Evolutionary conservation across 2,113 vertebrate genomes (phyloP), one percentile per base, ranked within the genome.

Genomic region (Sphaerodactylus townsendi): DNA sequence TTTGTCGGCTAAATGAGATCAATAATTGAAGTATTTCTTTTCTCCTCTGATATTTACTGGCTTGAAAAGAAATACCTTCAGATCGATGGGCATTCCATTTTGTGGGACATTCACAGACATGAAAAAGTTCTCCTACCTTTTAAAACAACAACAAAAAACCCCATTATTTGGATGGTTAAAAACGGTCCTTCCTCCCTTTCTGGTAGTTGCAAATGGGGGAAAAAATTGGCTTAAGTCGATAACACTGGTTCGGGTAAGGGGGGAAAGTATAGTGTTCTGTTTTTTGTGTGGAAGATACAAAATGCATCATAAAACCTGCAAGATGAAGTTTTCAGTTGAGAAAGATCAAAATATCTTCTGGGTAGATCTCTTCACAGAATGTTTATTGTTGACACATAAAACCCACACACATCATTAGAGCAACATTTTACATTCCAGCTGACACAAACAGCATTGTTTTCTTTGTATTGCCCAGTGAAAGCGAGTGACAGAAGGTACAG

Each of bases 381-480:
- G 88, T 84, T 89, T 77, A 85, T 87, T 89, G 80, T 79, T 90
- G 88, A 85, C 77, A 88, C 91, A 90, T 92, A 93, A 92, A 90
- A 88, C 21, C 39, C 73, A 46, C 39, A 50, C 25, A 39, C 39
- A 91, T 86, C 87, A 90, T 91, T 91, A 91, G 91, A 91, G 87
- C 84, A 88, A 84, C 79, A 25, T 90, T 92, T 88, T 74, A n/a
- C 28, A 68, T 53, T 83, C 89, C 92, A 87, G 80, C 44, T 84
- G 88, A 86, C 86, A 73, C 1, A 84, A 87, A 92, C 79, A 79
- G 69, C 76, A 25, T 62, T 25, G 50, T 84, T 79, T 83, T 88
- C 86, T 83, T 56, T 62, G 76, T 90, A 86, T 83, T 84, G 87
- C 87, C 90, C 91, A 91, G 84, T 84, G 91, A 84, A 92, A 91